Percentiles rank a stretch among this genome's conserved stretches.
Evolutionary conservation across 2,888 invertebrate genomes (phyloP).

Genomic region (Protula sp.): DNA sequence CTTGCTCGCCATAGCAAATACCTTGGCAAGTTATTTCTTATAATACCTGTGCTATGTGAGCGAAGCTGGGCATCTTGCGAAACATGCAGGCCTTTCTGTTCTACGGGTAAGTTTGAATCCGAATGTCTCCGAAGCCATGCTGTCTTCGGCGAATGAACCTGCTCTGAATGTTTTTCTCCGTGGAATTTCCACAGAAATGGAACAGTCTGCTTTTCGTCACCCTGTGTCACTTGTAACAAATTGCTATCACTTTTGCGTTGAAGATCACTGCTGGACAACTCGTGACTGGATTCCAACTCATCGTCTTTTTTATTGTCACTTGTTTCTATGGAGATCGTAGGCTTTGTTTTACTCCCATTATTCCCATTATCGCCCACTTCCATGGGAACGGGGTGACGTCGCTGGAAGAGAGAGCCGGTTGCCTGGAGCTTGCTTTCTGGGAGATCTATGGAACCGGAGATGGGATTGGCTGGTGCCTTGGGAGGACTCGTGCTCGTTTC

Average conservation of each 20-base stretch:
- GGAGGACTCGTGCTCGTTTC: too few species aligned
- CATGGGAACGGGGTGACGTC: not conserved
- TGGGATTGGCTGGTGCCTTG: not conserved
- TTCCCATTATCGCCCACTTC: too few species aligned
- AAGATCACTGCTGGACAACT: not conserved
- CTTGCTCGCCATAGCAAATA: too few species aligned
- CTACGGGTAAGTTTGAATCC: slow-evolving; percentile 13
- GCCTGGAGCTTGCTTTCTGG: not conserved
- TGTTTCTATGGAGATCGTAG: too few species aligned
- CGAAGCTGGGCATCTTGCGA: slow-evolving; percentile 1
- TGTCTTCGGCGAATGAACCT: slow-evolving; percentile 17
- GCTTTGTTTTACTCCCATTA: too few species aligned
- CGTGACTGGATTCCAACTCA: not conserved
- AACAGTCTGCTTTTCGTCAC: not conserved
- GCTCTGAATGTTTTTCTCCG: not conserved
- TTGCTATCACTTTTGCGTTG: not conserved
- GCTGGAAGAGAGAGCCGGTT: not conserved
- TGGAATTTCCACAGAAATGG: slow-evolving; percentile 9
- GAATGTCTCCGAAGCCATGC: slow-evolving; percentile 22
- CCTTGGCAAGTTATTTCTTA: too few species aligned
- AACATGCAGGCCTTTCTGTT: slow-evolving; percentile 8
- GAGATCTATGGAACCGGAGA: not conserved
- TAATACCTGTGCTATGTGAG: not conserved
- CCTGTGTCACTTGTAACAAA: not conserved
- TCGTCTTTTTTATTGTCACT: not conserved